A percentile compares a stretch with the other conserved stretches of the same genome.
These are phyloP conservation scores for Lucilia sericata DNA, from an alignment of 1,140 invertebrate species.

Conservation along the genomic window DNA sequence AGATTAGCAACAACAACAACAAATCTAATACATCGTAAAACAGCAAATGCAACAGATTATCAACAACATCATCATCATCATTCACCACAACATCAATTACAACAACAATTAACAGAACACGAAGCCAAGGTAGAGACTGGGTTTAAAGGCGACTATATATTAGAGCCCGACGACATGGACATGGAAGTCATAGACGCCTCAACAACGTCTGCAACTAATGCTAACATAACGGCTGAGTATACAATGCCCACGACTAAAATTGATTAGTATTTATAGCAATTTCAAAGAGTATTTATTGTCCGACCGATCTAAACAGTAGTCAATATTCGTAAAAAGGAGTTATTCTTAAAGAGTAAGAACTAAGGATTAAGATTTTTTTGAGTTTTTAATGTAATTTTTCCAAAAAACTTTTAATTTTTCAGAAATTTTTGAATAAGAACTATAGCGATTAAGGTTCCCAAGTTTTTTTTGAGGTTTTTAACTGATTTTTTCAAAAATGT, in stretches of 20 bases:
- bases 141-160: not conserved
- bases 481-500: no score
- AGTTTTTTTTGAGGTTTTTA: no score
- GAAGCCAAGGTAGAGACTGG: not conserved
- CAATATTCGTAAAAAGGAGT: no score
- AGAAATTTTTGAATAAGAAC: no score
- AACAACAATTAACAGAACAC: not conserved
- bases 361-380: no score
- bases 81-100: not conserved
- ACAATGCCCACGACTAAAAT: slow-evolving; percentile 65
- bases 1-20: not conserved
- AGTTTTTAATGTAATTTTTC: no score
- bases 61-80: slow-evolving; percentile 16
- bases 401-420: no score
- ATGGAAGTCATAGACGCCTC: not conserved
- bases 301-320: not conserved
- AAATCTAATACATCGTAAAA: slow-evolving; percentile 30
- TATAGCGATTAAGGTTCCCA: no score
- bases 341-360: no score
- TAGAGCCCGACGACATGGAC: not conserved
- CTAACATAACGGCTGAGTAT: slow-evolving; percentile 54
- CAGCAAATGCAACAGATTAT: not conserved
- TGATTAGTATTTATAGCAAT: slow-evolving; percentile 60
- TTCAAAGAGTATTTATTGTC: slow-evolving; percentile 14
- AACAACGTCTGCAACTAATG: not conserved